These are phyloP conservation scores for Mycteria americana DNA, from an alignment of 2,797 vertebrate species.

Conservation along the genomic window DNA sequence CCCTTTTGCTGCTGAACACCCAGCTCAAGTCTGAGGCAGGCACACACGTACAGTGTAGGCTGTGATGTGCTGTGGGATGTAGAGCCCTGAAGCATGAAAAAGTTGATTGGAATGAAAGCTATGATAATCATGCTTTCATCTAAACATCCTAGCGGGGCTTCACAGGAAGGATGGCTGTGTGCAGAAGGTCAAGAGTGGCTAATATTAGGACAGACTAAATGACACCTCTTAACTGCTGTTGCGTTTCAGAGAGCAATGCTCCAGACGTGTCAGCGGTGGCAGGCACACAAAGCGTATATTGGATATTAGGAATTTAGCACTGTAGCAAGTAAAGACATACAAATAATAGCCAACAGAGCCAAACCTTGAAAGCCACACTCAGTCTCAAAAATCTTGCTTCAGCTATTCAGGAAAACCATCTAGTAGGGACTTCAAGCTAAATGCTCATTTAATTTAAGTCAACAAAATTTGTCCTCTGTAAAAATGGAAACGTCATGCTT, in stretches of 20 bases:
- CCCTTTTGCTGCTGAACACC: not conserved
- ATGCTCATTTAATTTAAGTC: not conserved
- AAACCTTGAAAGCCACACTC: not conserved
- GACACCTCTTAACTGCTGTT: not conserved
- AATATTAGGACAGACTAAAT: not conserved
- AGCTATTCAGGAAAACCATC: not conserved
- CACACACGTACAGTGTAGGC: fast-evolving
- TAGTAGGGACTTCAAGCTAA: not conserved
- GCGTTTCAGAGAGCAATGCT: not conserved
- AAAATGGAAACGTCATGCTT: fast-evolving
- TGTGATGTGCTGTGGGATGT: not conserved
- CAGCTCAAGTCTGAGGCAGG: not conserved
- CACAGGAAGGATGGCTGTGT: not conserved
- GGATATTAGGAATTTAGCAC: not conserved
- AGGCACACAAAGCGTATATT: not conserved
- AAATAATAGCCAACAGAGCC: not conserved
- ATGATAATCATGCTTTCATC: not conserved
- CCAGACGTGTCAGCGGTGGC: fast-evolving
- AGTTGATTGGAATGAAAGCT: conserved; percentile 5
- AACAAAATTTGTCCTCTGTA: not conserved
- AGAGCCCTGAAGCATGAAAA: not conserved
- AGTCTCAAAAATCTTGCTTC: not conserved
- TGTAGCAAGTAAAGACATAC: not conserved
- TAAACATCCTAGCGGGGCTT: not conserved
- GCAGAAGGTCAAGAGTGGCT: not conserved